phyloP scores from a whole-genome alignment of 2,113 vertebrate species.

The Zosterops lateralis region DNA sequence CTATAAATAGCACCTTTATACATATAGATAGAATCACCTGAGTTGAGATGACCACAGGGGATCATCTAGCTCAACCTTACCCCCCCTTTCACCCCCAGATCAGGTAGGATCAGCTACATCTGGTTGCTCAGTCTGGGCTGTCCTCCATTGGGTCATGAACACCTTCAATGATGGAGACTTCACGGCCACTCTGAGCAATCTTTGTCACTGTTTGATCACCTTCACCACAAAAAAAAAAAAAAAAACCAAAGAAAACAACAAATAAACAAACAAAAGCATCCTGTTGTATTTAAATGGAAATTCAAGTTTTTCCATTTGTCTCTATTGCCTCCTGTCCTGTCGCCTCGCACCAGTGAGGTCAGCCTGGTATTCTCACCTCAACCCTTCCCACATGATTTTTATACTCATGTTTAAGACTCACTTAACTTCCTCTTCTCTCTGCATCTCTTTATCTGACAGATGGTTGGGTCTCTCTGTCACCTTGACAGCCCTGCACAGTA shows the following conservation, averaged over 20 bases:
- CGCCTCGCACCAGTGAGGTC: background rate
- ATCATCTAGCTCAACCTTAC: background rate
- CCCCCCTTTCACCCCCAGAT: too few relatives aligned
- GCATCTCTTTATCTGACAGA: background rate
- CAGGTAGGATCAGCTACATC: background rate
- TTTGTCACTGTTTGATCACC: background rate
- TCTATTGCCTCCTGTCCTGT: background rate
- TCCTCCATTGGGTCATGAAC: background rate
- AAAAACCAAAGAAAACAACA: background rate
- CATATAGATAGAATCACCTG: background rate
- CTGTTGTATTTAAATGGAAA: background rate
- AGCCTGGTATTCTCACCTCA: background rate
- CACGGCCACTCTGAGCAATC: background rate
- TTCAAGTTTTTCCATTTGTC: background rate
- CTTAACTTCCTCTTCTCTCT: background rate
- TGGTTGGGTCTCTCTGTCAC: background rate
- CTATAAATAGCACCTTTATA: background rate
- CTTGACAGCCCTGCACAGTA: too few relatives aligned
- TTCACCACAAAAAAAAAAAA: background rate
- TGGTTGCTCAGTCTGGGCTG: background rate
- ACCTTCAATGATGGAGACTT: background rate
- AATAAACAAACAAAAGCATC: background rate
- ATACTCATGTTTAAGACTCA: fast-evolving
- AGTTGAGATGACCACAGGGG: fast-evolving
- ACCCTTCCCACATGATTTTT: background rate